Conservation (phyloP, 2,113 vertebrate genomes). For the Anser cygnoides region DNA sequence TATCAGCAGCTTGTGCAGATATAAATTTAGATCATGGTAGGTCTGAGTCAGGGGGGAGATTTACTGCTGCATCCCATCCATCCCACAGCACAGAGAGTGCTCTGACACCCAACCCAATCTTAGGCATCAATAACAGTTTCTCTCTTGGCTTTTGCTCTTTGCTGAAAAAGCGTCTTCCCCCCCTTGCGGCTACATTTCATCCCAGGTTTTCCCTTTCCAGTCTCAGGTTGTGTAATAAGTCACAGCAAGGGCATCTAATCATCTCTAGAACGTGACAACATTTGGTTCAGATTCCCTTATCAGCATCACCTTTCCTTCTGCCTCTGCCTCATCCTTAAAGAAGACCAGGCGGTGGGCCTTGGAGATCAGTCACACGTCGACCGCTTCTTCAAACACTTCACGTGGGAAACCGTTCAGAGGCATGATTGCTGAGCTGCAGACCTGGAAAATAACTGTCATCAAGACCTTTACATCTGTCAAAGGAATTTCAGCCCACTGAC, state of each 20-base stretch:
- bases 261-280: conserved; percentile 76
- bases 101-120: accelerated
- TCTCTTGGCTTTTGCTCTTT: conserved; percentile 1
- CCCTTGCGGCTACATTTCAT: conserved; percentile 68
- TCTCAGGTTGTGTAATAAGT: conserved; percentile 64
- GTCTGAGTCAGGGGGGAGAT: neutral
- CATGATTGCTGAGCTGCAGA: conserved; percentile 66
- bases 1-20: neutral
- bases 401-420: conserved; percentile 68
- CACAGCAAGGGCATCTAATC: conserved; percentile 75
- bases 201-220: conserved; percentile 39
- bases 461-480: conserved; percentile 57
- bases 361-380: conserved; percentile 78
- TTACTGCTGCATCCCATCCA: neutral
- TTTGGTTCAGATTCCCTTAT: conserved; percentile 78
- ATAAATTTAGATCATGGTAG: neutral
- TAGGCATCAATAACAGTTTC: neutral
- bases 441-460: conserved; percentile 86
- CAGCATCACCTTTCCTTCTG: conserved; percentile 68
- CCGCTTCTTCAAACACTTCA: conserved; percentile 75
- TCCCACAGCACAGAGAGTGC: neutral
- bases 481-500: conserved; percentile 72
- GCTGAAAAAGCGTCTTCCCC: neutral
- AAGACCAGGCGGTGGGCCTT: conserved; percentile 43
- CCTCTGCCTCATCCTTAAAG: conserved; percentile 48